These are phyloP conservation scores for Drosophila nikananu DNA, from an alignment of 1,140 invertebrate genomes.

Conservation along the genomic window DNA sequence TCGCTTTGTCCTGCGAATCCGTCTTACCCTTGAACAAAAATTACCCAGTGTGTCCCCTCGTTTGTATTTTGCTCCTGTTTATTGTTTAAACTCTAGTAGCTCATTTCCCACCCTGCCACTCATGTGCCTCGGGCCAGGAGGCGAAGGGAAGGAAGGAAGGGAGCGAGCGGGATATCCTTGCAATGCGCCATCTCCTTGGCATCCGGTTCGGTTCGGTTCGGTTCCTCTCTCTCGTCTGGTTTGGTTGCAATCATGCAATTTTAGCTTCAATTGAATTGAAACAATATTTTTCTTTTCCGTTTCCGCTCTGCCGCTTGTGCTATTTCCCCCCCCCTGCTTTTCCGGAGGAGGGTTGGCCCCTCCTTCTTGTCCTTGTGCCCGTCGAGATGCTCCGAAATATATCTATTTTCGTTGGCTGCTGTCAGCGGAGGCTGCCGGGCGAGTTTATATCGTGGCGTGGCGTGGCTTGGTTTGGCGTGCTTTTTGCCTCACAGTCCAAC, in stretches of 20 bases:
- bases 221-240: slow-evolving; percentile 38
- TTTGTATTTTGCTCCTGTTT: slow-evolving; percentile 44
- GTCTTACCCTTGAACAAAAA: slow-evolving; percentile 5
- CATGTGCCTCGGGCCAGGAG: slow-evolving; percentile 2
- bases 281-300: slow-evolving; percentile 80
- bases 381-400: slow-evolving; percentile 34
- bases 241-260: slow-evolving; percentile 71
- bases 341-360: not conserved
- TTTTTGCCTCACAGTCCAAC: slow-evolving; percentile 40
- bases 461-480: slow-evolving; percentile 41
- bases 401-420: slow-evolving; percentile 60
- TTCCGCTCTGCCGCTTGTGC: slow-evolving; percentile 72
- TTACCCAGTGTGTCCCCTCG: slow-evolving; percentile 15
- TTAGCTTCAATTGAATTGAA: slow-evolving; percentile 76
- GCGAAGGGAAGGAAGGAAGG: not conserved
- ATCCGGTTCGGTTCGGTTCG: slow-evolving; percentile 27
- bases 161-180: slow-evolving; percentile 11
- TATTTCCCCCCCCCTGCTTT: slow-evolving; percentile 43
- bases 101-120: slow-evolving; percentile 45
- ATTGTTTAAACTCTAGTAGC: slow-evolving; percentile 56
- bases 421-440: slow-evolving; percentile 32
- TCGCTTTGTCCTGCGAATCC: not conserved
- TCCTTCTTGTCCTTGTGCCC: not conserved
- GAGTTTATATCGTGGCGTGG: slow-evolving; percentile 51
- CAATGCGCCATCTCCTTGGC: slow-evolving; percentile 42